phyloP scores from a whole-genome alignment of 2,888 invertebrate genomes.

The Nemurella pictetii region DNA sequence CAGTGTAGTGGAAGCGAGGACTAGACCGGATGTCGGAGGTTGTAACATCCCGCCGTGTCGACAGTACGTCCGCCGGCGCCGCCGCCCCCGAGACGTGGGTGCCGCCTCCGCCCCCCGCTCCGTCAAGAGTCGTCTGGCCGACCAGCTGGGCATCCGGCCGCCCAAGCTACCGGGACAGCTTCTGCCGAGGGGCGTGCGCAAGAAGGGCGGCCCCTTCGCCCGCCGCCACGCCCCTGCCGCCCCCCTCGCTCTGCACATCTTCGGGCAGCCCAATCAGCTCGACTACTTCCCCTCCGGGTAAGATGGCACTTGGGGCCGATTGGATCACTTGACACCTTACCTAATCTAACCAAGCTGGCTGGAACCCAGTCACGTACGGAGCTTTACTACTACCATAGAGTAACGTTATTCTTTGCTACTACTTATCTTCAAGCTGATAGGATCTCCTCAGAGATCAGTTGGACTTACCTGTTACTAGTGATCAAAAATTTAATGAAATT shows the following conservation, averaged over 20 bases:
- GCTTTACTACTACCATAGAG: too few relatives aligned
- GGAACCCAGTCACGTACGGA: too few relatives aligned
- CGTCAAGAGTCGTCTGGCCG: constrained; percentile 57
- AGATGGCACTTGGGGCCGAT: constrained; percentile 11
- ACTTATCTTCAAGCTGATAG: too few relatives aligned
- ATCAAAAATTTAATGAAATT: too few relatives aligned
- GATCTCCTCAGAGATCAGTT: too few relatives aligned
- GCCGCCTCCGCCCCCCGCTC: constrained; percentile 43
- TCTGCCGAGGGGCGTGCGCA: constrained; percentile 49
- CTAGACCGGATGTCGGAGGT: too few relatives aligned
- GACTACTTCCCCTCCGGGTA: constrained; percentile 63
- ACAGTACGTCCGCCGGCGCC: neutral
- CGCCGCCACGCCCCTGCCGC: constrained; percentile 52
- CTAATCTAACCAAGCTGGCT: too few relatives aligned
- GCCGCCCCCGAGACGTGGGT: neutral
- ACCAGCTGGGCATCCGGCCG: constrained; percentile 56
- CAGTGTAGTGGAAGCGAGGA: too few relatives aligned
- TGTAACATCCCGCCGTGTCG: too few relatives aligned
- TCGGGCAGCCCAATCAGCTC: constrained; percentile 68
- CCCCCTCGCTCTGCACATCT: constrained; percentile 63
- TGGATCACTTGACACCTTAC: too few relatives aligned
- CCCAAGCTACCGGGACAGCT: constrained; percentile 49
- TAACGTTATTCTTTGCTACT: too few relatives aligned
- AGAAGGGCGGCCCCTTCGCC: constrained; percentile 38
- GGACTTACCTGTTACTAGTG: too few relatives aligned